These are phyloP conservation scores for Desmophyllum pertusum DNA, from an alignment of 92 coral and sea anemone genomes.

Conservation along the genomic window DNA sequence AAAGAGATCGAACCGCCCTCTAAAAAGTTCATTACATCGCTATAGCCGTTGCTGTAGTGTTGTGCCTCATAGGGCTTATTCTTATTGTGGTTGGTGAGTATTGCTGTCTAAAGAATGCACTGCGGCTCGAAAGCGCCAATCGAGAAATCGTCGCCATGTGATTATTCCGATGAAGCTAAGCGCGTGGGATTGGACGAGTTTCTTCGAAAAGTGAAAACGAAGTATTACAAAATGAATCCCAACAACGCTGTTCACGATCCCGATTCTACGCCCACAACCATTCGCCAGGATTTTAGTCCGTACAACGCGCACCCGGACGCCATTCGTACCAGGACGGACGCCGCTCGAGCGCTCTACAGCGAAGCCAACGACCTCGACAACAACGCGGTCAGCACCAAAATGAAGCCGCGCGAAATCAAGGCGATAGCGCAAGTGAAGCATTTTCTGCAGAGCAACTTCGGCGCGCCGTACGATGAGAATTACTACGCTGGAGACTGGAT, in stretches of 20 bases:
- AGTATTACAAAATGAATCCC: constrained; percentile 80
- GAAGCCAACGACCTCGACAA: constrained; percentile 48
- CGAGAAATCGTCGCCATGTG: constrained; percentile 37
- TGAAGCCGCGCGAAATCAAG: constrained; percentile 87
- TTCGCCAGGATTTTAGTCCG: constrained; percentile 77
- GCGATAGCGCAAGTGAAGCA: constrained; percentile 86
- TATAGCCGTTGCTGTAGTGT: constrained; percentile 44
- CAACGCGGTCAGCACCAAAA: constrained; percentile 41
- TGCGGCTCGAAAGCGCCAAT: neutral
- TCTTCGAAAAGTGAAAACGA: constrained; percentile 68
- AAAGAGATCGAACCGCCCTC: constrained; percentile 31
- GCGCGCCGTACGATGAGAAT: constrained; percentile 95
- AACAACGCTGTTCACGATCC: constrained; percentile 75
- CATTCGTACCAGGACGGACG: constrained; percentile 78
- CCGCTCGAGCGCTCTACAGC: constrained; percentile 55
- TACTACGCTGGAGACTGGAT: constrained; percentile 98
- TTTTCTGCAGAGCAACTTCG: constrained; percentile 88
- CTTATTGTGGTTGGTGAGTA: constrained; percentile 67
- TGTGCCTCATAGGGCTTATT: constrained; percentile 68
- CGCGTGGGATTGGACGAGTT: constrained; percentile 70
- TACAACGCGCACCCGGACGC: constrained; percentile 90
- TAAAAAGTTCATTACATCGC: constrained; percentile 37
- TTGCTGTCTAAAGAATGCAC: neutral
- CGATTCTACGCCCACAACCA: constrained; percentile 55
- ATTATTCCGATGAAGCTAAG: constrained; percentile 74